Evolutionary conservation across 2,113 vertebrate genomes (phyloP), one percentile per base, ranked within the genome.

Genomic region (Ictalurus furcatus): DNA sequence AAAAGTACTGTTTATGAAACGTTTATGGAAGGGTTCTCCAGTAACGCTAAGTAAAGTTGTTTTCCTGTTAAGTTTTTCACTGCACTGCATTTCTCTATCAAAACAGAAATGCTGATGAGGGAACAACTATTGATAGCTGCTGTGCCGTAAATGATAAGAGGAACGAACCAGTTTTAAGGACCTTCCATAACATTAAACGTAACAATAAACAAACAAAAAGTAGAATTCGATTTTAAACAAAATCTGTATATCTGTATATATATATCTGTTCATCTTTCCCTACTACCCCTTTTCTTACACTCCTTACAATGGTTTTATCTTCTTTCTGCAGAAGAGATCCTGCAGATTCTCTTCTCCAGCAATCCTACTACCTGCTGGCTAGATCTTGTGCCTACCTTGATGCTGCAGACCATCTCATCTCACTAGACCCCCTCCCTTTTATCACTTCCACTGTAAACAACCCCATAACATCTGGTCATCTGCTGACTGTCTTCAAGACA

Each of bases 151-250:
- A 54, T 19, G 8, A 30, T 17, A 28, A 79, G 44, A 79, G 48
- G 78, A 80, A 80, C 78, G 19, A 56, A 80, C 78, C 48, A n/a
- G 13, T 30, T 56, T 81, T n/a, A 56, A 81, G 71, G 16, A 74
- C 17, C 19, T 37, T 40, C 16, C 16, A 21, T 5, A 30, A 56
- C 52, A 30, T 56, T 30, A 78, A 6, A 23, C 4, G 6, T 19
- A 54, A 80, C 12, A n/a, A 52, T 44, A 48, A 81, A 58, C 19
- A 21, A 82, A 34, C 7, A 37, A 59, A 59, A 59, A 37, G 54
- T 21, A 12, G n/a, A 78, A 4, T 52, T n/a, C 0, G 11, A 6
- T 48, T 48, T 73, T 16, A 16, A 34, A 0, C 8, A 19, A 73
- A 73, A 37, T 37, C 14, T 19, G 19, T 37, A 0, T n/a, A n/a